These are phyloP conservation scores for Alcis repandata DNA, from an alignment of 2,888 invertebrate genomes.

Conservation along the genomic window DNA sequence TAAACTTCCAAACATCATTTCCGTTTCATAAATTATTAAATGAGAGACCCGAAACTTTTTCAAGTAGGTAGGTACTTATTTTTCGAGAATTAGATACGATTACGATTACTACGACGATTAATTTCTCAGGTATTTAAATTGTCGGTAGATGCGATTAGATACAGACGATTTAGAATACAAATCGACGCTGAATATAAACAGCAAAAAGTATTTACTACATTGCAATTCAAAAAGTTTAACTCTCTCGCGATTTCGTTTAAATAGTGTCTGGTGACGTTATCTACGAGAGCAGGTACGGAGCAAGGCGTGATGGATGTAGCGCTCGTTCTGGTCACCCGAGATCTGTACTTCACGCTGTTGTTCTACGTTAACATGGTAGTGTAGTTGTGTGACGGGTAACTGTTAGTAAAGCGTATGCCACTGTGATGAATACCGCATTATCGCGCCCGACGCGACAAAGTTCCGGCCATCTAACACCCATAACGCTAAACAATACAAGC, in stretches of 20 bases:
- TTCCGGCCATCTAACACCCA: constrained; percentile 25
- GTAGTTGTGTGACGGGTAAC: neutral
- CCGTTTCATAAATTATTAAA: constrained; percentile 6
- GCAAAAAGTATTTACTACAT: neutral
- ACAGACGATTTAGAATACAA: neutral
- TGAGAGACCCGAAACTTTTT: neutral
- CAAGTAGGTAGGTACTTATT: neutral
- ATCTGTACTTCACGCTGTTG: constrained; percentile 6
- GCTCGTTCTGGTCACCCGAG: constrained; percentile 32
- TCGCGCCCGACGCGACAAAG: constrained; percentile 11
- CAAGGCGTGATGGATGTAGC: constrained; percentile 31
- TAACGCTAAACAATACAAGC: constrained; percentile 25
- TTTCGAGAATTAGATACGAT: too few species aligned
- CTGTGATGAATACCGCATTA: constrained; percentile 22
- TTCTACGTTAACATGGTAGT: neutral
- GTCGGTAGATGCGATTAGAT: too few species aligned
- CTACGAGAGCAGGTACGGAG: constrained; percentile 40
- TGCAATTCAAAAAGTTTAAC: neutral
- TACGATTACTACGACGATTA: too few species aligned
- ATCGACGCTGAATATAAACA: neutral
- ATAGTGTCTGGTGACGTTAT: constrained; percentile 41
- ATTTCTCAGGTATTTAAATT: too few species aligned
- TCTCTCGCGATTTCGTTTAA: constrained; percentile 35
- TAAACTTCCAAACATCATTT: constrained; percentile 3
- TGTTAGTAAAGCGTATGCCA: constrained; percentile 5